phyloP scores from a whole-genome alignment of 37 sponge, comb jelly and placozoan genomes.

The Theonella swinhoei region DNA sequence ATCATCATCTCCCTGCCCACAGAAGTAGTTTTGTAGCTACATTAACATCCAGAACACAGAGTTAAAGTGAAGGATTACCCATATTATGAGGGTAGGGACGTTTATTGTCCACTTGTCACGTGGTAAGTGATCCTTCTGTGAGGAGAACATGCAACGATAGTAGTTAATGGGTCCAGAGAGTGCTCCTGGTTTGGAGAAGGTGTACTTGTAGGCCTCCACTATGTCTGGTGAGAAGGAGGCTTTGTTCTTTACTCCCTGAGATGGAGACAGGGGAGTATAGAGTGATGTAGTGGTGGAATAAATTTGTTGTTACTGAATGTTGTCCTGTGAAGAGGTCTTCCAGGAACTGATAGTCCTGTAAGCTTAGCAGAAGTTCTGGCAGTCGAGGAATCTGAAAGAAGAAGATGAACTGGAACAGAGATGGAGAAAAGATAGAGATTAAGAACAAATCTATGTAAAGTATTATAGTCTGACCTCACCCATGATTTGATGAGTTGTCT shows the following conservation, averaged over 20 bases:
- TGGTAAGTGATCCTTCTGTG: neutral
- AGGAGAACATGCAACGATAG: slow-evolving; percentile 37
- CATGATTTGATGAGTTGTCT: no score
- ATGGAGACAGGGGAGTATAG: slow-evolving; percentile 25
- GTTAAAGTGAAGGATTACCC: no score
- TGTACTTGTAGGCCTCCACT: slow-evolving; percentile 67
- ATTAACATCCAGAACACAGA: no score
- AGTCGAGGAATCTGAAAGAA: slow-evolving; percentile 65
- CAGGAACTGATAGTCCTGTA: slow-evolving; percentile 33
- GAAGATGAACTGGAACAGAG: slow-evolving; percentile 63
- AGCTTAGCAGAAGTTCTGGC: slow-evolving; percentile 54
- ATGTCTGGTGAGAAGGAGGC: slow-evolving; percentile 62
- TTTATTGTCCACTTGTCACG: neutral
- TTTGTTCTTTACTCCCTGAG: slow-evolving; percentile 63
- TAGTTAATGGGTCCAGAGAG: slow-evolving; percentile 83
- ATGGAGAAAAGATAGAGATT: neutral
- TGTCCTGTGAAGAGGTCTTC: neutral
- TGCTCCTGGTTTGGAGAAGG: slow-evolving; percentile 71
- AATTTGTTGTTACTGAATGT: neutral
- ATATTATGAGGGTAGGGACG: slow-evolving; percentile 45
- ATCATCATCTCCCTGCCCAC: neutral
- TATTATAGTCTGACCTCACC: no score
- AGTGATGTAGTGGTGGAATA: no score
- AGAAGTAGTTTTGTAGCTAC: neutral
- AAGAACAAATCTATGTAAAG: no score